Evolutionary conservation across 2,888 invertebrate genomes (phyloP), one percentile per base, ranked within the genome.

Genomic region (Nymphalis urticae): DNA sequence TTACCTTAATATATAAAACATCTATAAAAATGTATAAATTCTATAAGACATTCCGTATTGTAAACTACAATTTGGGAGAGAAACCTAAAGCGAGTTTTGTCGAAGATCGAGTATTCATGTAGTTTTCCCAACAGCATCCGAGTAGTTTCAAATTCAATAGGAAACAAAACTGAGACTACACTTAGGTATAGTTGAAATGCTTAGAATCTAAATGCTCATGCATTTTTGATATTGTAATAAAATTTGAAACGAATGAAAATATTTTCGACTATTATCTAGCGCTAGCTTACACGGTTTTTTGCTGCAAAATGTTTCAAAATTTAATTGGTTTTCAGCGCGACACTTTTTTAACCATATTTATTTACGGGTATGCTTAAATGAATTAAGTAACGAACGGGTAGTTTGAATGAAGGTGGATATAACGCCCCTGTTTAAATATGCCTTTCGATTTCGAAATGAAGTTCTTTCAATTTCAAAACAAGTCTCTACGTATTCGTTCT

Each of bases 81-180:
- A 54, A 48, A 59, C 56, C 66, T 66, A 69, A 74, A 68, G 62
- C 71, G 69, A 73, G 68, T 73, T 72, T 72, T 56, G 60, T 51
- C 36, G 69, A 66, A 72, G 72, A 75, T 72, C 69, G 65, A 73
- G 64, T 71, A 71, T 69, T 72, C 68, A 58, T 72, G 62, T 53
- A 72, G 64, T 64, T 62, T 70, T 62, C 60, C 64, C 59, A 51
- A 60, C 64, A 69, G 65, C 68, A 61, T 66, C 59, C 69, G 62
- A 64, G 66, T 67, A 70, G 69, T 71, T 75, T 67, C 60, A 68
- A 75, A 72, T 72, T 75, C 73, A 72, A 73, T 73, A 72, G 68
- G 64, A 75, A 75, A 75, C 73, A 75, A 69, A 70, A 62, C 51
- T 24, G 32, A 70, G 53, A 62, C 64, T 62, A 67, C 60, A 47